Conservation (phyloP, 2,797 vertebrate species). For the Rhinophrynus dorsalis region DNA sequence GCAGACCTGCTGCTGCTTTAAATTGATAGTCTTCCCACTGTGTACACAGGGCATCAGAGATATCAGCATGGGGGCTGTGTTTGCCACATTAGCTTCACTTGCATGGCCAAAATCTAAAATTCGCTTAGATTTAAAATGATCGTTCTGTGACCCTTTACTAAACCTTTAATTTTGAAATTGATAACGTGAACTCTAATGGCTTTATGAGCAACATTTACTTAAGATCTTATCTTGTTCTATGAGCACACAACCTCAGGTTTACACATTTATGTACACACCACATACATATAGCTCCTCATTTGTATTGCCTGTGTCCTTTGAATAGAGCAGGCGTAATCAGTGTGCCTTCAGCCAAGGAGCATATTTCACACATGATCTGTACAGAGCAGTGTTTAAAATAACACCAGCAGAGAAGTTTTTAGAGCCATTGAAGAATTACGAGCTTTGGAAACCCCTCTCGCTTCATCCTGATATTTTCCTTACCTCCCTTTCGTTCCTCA, state of each 20-base stretch:
- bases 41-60: too few relatives aligned
- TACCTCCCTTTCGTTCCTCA: constrained; percentile 28
- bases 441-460: constrained; percentile 10
- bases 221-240: not conserved
- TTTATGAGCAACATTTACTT: not conserved
- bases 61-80: not conserved
- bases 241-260: not conserved
- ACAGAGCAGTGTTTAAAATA: constrained; percentile 3
- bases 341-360: not conserved
- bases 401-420: not conserved
- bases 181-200: not conserved
- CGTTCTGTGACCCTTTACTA: too few relatives aligned
- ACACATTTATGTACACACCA: not conserved
- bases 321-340: too few relatives aligned
- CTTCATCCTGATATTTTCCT: constrained; percentile 36
- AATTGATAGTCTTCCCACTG: too few relatives aligned
- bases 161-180: too few relatives aligned
- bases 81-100: not conserved
- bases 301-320: not conserved
- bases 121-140: too few relatives aligned
- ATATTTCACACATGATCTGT: not conserved
- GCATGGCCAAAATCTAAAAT: too few relatives aligned
- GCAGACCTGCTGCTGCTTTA: too few relatives aligned
- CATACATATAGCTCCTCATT: not conserved
- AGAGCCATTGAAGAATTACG: constrained; percentile 24